A percentile compares a stretch with the other conserved stretches of the same genome.
phyloP scores from a whole-genome alignment of 2,888 invertebrate genomes.

The Panorpa germanica region DNA sequence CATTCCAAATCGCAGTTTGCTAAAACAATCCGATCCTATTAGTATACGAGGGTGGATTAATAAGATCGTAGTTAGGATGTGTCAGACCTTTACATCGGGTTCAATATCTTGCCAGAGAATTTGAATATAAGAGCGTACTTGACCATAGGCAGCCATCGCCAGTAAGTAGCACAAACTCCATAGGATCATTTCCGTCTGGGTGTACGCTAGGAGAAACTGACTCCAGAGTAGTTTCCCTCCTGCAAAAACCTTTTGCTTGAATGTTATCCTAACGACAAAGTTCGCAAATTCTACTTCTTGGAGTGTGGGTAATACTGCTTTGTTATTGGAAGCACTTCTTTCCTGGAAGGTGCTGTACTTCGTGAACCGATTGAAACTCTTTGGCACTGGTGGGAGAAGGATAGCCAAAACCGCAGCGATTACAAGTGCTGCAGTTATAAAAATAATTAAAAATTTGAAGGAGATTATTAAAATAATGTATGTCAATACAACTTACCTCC shows the following conservation, averaged over 20 bases:
- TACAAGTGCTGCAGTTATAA: slow-evolving; percentile 29
- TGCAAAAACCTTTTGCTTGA: too few relatives aligned
- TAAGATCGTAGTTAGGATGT: too few relatives aligned
- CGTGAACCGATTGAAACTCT: slow-evolving; percentile 42
- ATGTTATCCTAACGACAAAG: too few relatives aligned
- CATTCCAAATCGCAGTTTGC: slow-evolving; percentile 44
- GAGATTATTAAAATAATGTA: too few relatives aligned
- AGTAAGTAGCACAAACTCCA: slow-evolving; percentile 68
- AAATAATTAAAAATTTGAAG: too few relatives aligned
- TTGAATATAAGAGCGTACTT: slow-evolving; percentile 52
- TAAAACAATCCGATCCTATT: too few relatives aligned
- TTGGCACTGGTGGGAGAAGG: slow-evolving; percentile 37
- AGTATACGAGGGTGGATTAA: too few relatives aligned
- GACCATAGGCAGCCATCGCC: slow-evolving; percentile 50
- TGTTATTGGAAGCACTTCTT: too few relatives aligned
- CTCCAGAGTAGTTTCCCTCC: slow-evolving; percentile 26
- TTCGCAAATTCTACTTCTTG: too few relatives aligned
- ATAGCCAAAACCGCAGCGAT: slow-evolving; percentile 41
- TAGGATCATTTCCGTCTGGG: slow-evolving; percentile 37
- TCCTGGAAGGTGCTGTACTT: too few relatives aligned
- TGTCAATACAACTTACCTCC: slow-evolving; percentile 40
- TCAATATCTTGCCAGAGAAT: slow-evolving; percentile 43
- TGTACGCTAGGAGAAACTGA: slow-evolving; percentile 38
- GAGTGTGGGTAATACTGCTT: too few relatives aligned
- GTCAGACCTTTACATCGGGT: slow-evolving; percentile 18